Evolutionary conservation across 2,888 invertebrate genomes (phyloP).

Genomic region (Ariolimax columbianus): DNA sequence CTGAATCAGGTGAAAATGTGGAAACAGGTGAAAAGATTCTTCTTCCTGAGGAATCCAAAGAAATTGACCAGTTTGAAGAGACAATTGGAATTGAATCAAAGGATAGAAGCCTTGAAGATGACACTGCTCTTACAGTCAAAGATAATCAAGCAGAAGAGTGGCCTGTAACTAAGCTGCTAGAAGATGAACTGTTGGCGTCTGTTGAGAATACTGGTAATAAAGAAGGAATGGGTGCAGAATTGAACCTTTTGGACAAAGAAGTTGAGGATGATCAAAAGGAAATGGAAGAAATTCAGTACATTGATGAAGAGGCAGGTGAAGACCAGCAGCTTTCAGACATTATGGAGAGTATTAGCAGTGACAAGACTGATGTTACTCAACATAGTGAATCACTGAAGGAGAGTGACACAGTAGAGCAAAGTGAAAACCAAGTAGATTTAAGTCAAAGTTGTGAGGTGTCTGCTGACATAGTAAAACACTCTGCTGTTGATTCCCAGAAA

Average conservation of each 20-base stretch:
- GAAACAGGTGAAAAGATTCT: neutral
- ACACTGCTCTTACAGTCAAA: neutral
- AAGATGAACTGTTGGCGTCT: neutral
- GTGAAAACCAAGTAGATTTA: neutral
- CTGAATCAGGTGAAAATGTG: neutral
- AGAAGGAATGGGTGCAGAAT: neutral
- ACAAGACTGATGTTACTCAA: neutral
- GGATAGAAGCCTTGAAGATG: neutral
- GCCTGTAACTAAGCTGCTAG: neutral
- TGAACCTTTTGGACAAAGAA: conserved; percentile 4
- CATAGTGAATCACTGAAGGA: neutral
- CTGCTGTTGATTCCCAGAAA: conserved; percentile 7
- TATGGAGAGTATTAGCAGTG: neutral
- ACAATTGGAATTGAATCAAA: neutral
- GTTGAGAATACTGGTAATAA: neutral
- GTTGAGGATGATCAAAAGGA: conserved; percentile 11
- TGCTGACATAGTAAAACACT: neutral
- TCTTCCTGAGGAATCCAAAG: neutral
- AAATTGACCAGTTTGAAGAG: neutral
- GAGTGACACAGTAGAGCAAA: neutral
- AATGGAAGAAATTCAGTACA: conserved; percentile 39
- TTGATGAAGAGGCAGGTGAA: conserved; percentile 44
- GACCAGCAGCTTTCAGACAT: conserved; percentile 22
- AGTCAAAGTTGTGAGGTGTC: neutral
- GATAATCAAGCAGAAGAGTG: neutral